Percentiles rank a stretch among this genome's conserved stretches.
phyloP scores from a whole-genome alignment of 2,113 vertebrate species.

The Rhynchomys soricoides region DNA sequence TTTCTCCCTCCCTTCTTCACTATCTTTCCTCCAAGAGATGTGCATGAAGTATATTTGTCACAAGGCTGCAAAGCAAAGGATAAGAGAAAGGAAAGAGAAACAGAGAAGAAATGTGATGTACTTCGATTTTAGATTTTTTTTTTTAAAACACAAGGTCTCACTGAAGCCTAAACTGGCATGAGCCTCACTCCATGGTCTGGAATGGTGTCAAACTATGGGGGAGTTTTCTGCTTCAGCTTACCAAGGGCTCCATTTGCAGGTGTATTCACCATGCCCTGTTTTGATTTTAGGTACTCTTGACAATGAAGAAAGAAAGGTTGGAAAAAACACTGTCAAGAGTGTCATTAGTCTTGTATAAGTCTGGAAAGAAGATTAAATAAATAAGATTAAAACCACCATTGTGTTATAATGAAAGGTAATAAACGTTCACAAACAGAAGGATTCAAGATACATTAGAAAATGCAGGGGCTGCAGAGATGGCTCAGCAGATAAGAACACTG shows the following conservation, averaged over 20 bases:
- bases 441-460: neutral
- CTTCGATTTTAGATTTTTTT: neutral
- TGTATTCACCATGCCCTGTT: neutral
- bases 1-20: neutral
- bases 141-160: neutral
- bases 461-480: no score
- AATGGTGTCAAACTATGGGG: neutral
- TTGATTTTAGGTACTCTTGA: neutral
- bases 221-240: neutral
- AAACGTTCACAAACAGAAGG: conserved; percentile 33
- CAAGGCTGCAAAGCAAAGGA: conserved; percentile 21
- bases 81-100: neutral
- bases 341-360: conserved; percentile 69
- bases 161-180: neutral
- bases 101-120: neutral
- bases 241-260: neutral
- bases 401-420: conserved; percentile 43
- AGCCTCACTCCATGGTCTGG: neutral
- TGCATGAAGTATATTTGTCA: neutral
- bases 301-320: neutral
- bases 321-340: conserved; percentile 30
- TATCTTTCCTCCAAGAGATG: neutral
- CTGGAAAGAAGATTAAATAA: conserved; percentile 31
- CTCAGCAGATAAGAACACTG: no score
- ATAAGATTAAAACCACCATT: conserved; percentile 58